Evolutionary conservation across 2,113 vertebrate genomes (phyloP), one percentile per base, ranked within the genome.

Genomic region (Sander lucioperca): DNA sequence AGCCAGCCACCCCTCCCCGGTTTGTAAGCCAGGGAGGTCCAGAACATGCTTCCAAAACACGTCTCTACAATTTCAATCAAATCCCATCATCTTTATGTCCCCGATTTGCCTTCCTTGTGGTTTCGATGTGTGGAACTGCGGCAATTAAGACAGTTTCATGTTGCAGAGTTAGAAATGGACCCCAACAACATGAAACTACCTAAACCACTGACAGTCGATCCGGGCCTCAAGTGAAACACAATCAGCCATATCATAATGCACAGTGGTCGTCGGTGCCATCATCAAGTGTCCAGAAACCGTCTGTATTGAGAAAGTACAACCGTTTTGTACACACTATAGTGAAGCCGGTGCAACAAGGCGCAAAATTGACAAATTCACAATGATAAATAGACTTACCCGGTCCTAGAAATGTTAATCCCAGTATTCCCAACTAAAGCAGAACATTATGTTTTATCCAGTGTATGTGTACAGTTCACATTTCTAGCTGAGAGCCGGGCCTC

Each of bases 171-270:
- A 96, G 83, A 92, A 96, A 95, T 94, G 95, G 94, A 98, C 96
- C 96, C 97, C 97, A 98, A 99, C 97, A 99, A 99, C 97, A 98
- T 97, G 97, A 98, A 98, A 99, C 97, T 99, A 99, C 97, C 97
- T 99, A 99, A 97, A 98, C 96, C 97, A 98, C 97, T 96, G 95
- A 94, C 97, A 98, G 97, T 97, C 96, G 83, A 88, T 92, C 88
- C 77, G 85, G 89, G 87, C 80, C 90, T 93, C 80, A 62, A 69
- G 85, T 78, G 83, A 72, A 82, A 84, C 79, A 84, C 82, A 72
- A 88, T 77, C 84, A 83, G 72, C 61, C 79, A 64, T 80, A 78
- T 78, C 77, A n/a, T 64, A 89, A 85, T 39, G 69, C 85, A 61
- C 76, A 68, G 65, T 83, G 77, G 51, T 79, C 68, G 68, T 81